A percentile compares a stretch with the other conserved stretches of the same genome.
phyloP scores from a whole-genome alignment of 2,797 vertebrate genomes.

The Neosilurus mollespiculum region DNA sequence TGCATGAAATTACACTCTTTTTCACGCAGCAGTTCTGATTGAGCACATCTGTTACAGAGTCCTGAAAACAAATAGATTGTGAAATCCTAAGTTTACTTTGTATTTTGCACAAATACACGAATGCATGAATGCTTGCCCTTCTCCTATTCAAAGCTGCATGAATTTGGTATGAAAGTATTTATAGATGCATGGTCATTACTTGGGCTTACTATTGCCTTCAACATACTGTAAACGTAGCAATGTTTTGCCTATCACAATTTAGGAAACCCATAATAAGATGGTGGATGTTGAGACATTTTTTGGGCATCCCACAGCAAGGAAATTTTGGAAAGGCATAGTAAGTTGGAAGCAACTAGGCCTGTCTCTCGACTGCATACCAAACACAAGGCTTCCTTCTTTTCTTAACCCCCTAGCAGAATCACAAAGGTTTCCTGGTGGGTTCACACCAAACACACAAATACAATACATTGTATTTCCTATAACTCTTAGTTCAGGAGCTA shows the following conservation, averaged over 20 bases:
- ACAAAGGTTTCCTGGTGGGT: not conserved
- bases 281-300: slow-evolving; percentile 39
- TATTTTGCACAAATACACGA: not conserved
- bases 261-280: slow-evolving; percentile 47
- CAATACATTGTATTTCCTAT: not conserved
- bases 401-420: not conserved
- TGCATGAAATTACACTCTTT: not conserved
- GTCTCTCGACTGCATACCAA: not conserved
- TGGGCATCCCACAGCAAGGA: slow-evolving; percentile 40
- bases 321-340: slow-evolving; percentile 24
- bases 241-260: slow-evolving; percentile 28
- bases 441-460: not conserved
- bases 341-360: not conserved
- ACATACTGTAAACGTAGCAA: slow-evolving; percentile 22
- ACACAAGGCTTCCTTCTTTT: slow-evolving; percentile 8
- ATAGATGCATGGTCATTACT: slow-evolving; percentile 7
- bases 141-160: not conserved
- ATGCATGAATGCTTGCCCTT: not conserved
- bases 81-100: not conserved
- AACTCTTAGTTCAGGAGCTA: not conserved
- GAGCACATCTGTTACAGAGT: not conserved
- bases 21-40: not conserved
- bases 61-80: not conserved
- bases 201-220: not conserved
- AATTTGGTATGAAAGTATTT: not conserved